Conservation (phyloP, 2,888 invertebrate species). For the Pheosia gnoma region DNA sequence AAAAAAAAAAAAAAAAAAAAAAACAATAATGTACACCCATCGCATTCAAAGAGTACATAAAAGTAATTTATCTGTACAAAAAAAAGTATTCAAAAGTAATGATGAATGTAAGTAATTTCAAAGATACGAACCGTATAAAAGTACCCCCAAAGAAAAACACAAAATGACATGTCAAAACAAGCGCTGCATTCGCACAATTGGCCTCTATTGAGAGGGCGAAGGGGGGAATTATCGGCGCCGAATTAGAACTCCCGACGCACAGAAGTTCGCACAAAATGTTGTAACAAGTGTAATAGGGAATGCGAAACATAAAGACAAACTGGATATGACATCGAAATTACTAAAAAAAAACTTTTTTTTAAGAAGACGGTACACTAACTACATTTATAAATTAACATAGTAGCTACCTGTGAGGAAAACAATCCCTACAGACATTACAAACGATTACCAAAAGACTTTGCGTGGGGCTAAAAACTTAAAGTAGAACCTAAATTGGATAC, state of each 20-base stretch:
- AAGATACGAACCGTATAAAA: slow-evolving; percentile 23
- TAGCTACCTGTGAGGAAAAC: too few relatives aligned
- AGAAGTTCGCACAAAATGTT: slow-evolving; percentile 47
- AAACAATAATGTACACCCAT: too few relatives aligned
- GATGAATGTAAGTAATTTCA: slow-evolving; percentile 33
- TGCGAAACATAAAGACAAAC: slow-evolving; percentile 16
- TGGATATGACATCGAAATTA: slow-evolving; percentile 41
- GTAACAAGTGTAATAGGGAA: slow-evolving; percentile 46
- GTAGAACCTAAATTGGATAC: too few relatives aligned
- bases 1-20: too few relatives aligned
- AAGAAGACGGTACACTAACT: too few relatives aligned
- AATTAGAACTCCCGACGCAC: slow-evolving; percentile 64
- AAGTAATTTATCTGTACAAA: too few relatives aligned
- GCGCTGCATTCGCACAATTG: slow-evolving; percentile 65
- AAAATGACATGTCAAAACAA: slow-evolving; percentile 65
- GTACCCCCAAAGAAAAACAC: slow-evolving; percentile 46
- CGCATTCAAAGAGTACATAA: too few relatives aligned
- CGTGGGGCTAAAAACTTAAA: too few relatives aligned
- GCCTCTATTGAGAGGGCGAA: slow-evolving; percentile 57
- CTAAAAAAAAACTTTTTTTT: slow-evolving; percentile 14
- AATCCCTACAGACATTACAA: too few relatives aligned
- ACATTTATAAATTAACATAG: too few relatives aligned
- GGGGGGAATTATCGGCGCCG: slow-evolving; percentile 61
- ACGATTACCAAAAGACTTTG: too few relatives aligned
- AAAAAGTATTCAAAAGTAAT: slow-evolving; percentile 16